Percentiles rank a stretch among this genome's conserved stretches.
These are phyloP conservation scores for Myotis pilosus DNA, from an alignment of 2,797 vertebrate species.

Conservation along the genomic window DNA sequence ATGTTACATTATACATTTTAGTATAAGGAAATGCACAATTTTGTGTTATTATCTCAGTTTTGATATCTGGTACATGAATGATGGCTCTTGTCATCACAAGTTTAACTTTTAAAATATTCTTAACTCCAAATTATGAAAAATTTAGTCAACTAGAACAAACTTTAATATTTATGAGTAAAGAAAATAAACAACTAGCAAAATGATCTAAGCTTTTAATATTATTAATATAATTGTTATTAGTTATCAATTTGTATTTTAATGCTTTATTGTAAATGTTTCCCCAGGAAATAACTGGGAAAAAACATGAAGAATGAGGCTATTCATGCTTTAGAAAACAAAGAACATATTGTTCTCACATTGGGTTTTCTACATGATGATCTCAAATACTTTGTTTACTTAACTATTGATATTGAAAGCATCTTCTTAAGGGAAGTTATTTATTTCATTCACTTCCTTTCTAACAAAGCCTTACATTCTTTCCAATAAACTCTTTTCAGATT, in stretches of 20 bases:
- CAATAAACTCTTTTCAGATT: not conserved
- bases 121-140: not conserved
- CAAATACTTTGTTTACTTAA: not conserved
- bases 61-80: not conserved
- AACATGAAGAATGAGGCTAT: not conserved
- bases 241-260: not conserved
- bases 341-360: not conserved
- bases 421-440: not conserved
- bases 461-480: not conserved
- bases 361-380: not conserved
- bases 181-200: not conserved
- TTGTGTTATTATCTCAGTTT: not conserved
- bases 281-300: not conserved
- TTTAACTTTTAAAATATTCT: not conserved
- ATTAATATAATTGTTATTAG: not conserved
- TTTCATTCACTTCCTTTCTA: not conserved
- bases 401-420: not conserved
- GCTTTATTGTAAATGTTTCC: not conserved
- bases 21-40: not conserved
- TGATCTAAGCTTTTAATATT: not conserved
- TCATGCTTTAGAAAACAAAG: not conserved
- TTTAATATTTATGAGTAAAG: not conserved
- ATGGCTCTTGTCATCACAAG: not conserved
- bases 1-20: not conserved
- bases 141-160: not conserved